Evolutionary conservation across 2,888 invertebrate genomes (phyloP).

Genomic region (Hybos culiciformis): DNA sequence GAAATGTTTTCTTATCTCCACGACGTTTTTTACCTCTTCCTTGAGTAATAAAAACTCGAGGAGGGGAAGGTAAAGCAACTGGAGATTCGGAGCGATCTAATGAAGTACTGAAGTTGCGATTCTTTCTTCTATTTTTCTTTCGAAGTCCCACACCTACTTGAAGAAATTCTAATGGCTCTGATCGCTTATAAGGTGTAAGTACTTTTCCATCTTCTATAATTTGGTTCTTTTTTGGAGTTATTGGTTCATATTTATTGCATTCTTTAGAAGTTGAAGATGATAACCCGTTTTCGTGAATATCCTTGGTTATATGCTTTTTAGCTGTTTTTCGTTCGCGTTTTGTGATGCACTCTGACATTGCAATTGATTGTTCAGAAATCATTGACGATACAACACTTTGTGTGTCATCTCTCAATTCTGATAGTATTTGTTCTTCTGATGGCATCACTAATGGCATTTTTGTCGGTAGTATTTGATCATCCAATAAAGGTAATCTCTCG

Average conservation of each 20-base stretch:
- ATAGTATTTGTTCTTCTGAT: slow-evolving; percentile 47
- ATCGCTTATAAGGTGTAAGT: slow-evolving; percentile 50
- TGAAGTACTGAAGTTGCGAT: slow-evolving; percentile 38
- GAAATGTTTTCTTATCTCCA: slow-evolving; percentile 44
- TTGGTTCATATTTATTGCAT: slow-evolving; percentile 4
- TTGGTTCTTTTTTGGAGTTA: slow-evolving; percentile 13
- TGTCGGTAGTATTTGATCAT: slow-evolving; percentile 36
- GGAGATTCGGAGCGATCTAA: slow-evolving; percentile 55
- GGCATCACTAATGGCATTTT: slow-evolving; percentile 57
- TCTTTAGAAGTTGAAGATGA: slow-evolving; percentile 18
- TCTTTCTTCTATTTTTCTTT: slow-evolving; percentile 56
- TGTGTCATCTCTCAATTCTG: slow-evolving; percentile 42
- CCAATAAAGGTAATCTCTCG: slow-evolving; percentile 56
- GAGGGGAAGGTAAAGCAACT: slow-evolving; percentile 48
- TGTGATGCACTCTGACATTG: slow-evolving; percentile 51
- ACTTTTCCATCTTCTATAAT: slow-evolving; percentile 36
- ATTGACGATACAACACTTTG: slow-evolving; percentile 64
- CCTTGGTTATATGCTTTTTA: slow-evolving; percentile 30
- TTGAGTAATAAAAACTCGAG: slow-evolving; percentile 47
- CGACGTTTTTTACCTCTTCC: slow-evolving; percentile 39
- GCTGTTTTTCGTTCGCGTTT: slow-evolving; percentile 41
- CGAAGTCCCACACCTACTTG: slow-evolving; percentile 50
- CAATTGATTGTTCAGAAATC: slow-evolving; percentile 57
- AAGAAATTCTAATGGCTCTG: slow-evolving; percentile 63
- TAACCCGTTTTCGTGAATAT: slow-evolving; percentile 32